Conservation (phyloP, 2,888 invertebrate species). For the Stegana nigrithorax region DNA sequence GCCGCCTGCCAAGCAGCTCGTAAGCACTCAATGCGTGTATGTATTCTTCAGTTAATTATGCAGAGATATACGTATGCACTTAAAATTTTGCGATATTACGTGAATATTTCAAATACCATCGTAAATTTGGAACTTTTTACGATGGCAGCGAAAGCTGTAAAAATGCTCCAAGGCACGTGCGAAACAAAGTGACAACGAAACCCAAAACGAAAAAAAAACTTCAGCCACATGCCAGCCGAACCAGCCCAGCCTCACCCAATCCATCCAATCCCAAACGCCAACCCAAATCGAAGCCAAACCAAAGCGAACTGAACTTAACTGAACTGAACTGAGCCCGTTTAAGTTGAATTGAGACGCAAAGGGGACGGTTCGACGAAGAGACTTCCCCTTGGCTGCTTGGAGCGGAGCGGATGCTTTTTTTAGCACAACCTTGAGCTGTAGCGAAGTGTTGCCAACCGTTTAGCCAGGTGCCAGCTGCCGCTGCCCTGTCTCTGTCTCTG, state of each 20-base stretch:
- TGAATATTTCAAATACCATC: constrained; percentile 57
- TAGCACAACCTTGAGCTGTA: constrained; percentile 7
- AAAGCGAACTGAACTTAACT: too few relatives aligned
- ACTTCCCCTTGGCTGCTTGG: too few relatives aligned
- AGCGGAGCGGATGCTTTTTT: too few relatives aligned
- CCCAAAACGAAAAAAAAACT: not conserved
- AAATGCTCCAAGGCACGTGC: constrained; percentile 48
- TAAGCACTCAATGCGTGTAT: constrained; percentile 34
- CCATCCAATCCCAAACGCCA: too few relatives aligned
- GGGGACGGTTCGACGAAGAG: too few relatives aligned
- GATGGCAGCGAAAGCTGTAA: constrained; percentile 39
- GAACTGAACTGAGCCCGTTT: too few relatives aligned
- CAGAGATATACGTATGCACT: constrained; percentile 60
- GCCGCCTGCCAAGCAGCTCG: constrained; percentile 48
- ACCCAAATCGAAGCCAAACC: too few relatives aligned
- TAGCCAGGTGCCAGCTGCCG: not conserved
- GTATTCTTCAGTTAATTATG: constrained; percentile 57
- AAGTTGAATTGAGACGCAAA: too few relatives aligned
- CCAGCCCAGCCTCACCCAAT: too few relatives aligned
- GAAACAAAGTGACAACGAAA: constrained; percentile 35
- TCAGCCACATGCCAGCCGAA: too few relatives aligned
- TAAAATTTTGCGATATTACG: constrained; percentile 61
- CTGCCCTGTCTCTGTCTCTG: not conserved
- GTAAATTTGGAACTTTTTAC: constrained; percentile 22
- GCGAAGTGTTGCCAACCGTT: not conserved